Evolutionary conservation across 2,888 invertebrate genomes (phyloP).

Genomic region (Leptinotarsa tumamoca): DNA sequence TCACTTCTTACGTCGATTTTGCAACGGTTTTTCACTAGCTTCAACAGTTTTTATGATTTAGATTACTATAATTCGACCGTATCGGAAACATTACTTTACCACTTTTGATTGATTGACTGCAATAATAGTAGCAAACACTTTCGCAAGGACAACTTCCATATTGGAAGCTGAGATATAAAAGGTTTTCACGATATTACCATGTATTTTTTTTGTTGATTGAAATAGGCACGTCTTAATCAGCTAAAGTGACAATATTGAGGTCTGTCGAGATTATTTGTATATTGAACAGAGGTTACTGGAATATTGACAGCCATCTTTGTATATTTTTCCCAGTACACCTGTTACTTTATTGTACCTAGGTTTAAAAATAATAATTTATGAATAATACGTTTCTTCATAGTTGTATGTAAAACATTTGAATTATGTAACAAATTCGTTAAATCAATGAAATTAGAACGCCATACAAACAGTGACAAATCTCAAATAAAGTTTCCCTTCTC

Average conservation of each 20-base stretch:
- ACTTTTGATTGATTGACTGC: constrained; percentile 20
- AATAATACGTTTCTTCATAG: too few species aligned
- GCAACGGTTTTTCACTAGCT: constrained; percentile 9
- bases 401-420: too few species aligned
- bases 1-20: constrained; percentile 7
- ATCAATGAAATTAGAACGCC: too few species aligned
- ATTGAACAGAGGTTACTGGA: neutral
- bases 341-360: too few species aligned
- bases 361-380: too few species aligned
- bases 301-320: too few species aligned
- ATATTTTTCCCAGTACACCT: too few species aligned
- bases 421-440: too few species aligned
- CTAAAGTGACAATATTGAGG: constrained; percentile 1
- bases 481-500: too few species aligned
- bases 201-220: constrained; percentile 1
- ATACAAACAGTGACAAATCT: too few species aligned
- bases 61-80: constrained; percentile 12
- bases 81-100: constrained; percentile 16
- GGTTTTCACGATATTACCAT: constrained; percentile 13
- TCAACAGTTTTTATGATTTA: constrained; percentile 5
- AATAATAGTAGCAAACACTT: constrained; percentile 10
- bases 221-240: neutral
- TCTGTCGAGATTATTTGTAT: neutral
- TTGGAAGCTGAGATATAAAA: constrained; percentile 15
- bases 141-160: constrained; percentile 20